Evolutionary conservation across 2,797 vertebrate genomes (phyloP).

Genomic region (Zalophus californianus): DNA sequence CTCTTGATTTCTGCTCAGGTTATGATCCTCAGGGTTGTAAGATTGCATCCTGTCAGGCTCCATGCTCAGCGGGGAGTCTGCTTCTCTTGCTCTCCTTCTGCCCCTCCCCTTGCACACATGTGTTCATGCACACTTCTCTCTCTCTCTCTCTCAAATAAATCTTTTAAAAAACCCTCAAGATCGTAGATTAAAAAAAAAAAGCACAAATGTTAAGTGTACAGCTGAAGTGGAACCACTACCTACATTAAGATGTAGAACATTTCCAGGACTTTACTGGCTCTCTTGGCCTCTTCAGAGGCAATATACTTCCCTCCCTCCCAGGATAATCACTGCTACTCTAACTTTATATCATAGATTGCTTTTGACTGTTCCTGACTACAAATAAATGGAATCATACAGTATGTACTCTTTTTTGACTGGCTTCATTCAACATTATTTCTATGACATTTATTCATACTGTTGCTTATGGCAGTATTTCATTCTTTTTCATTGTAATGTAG

Average conservation of each 20-base stretch:
- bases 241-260: not conserved
- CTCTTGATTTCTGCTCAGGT: not conserved
- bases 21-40: not conserved
- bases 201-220: not conserved
- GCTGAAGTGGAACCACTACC: not conserved
- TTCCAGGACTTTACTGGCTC: not conserved
- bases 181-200: not conserved
- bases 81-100: not conserved
- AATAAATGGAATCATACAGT: not conserved
- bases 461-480: not conserved
- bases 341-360: not conserved
- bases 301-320: not conserved
- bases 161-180: not conserved
- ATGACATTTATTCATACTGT: not conserved
- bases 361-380: not conserved
- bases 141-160: not conserved
- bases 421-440: not conserved
- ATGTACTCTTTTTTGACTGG: not conserved
- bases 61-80: not conserved
- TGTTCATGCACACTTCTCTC: not conserved
- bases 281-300: not conserved
- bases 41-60: not conserved
- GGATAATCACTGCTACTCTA: not conserved
- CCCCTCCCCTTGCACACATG: not conserved
- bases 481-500: not conserved